A percentile compares a stretch with the other conserved stretches of the same genome.
Conservation (phyloP, 2,888 invertebrate species). For the Allolobophora icterica region DNA sequence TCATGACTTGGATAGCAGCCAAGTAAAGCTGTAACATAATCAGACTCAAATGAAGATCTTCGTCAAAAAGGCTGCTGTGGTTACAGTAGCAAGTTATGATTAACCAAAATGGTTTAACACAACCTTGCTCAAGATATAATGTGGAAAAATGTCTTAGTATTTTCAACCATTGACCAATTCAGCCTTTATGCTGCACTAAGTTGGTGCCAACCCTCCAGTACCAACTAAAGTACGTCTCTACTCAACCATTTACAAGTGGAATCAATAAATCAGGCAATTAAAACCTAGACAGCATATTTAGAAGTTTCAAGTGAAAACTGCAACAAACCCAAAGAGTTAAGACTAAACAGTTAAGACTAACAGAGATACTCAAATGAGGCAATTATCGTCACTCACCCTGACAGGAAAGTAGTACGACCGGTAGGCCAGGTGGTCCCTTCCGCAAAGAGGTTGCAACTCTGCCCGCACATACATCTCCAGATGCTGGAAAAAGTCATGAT, state of each 20-base stretch:
- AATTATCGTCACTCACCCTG: slow-evolving; percentile 73
- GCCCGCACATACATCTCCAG: slow-evolving; percentile 99
- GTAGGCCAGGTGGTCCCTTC: slow-evolving; percentile 94
- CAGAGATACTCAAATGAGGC: not conserved
- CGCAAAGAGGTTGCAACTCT: slow-evolving; percentile 93
- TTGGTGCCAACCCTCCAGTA: not conserved
- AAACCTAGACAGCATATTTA: not conserved
- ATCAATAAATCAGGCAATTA: not conserved
- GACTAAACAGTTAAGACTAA: not conserved
- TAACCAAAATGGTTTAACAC: not conserved
- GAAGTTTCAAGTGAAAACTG: not conserved
- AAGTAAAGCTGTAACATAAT: not conserved
- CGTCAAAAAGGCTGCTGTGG: too few species aligned
- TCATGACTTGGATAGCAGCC: not conserved
- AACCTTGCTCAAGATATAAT: not conserved
- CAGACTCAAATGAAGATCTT: not conserved
- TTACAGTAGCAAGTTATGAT: not conserved
- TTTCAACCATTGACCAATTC: not conserved
- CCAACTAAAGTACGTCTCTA: not conserved
- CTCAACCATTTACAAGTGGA: not conserved
- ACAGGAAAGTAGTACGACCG: slow-evolving; percentile 96
- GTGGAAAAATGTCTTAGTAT: not conserved
- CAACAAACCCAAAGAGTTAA: too few species aligned
- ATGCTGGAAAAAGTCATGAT: slow-evolving; percentile 98
- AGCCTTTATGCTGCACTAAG: not conserved